Evolutionary conservation across 1,140 invertebrate species (phyloP).

Genomic region (Cydia splendana): DNA sequence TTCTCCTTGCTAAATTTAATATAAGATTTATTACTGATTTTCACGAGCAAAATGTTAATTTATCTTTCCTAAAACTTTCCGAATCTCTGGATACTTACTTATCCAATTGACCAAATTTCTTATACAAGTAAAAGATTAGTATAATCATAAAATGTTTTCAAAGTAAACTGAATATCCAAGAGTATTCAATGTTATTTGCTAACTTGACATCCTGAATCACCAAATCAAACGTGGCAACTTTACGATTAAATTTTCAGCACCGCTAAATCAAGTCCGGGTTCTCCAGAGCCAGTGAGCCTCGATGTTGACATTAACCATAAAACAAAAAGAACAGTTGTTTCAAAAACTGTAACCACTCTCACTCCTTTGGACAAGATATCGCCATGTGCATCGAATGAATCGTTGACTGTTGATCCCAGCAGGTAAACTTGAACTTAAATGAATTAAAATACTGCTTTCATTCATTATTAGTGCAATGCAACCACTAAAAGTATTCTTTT

Average conservation of each 20-base stretch:
- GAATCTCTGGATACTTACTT: too few species aligned
- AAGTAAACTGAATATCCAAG: too few species aligned
- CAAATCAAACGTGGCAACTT: neutral
- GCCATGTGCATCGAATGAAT: slow-evolving; percentile 90
- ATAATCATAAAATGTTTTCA: too few species aligned
- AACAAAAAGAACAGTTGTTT: slow-evolving; percentile 54
- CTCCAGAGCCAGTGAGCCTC: slow-evolving; percentile 69
- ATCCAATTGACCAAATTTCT: too few species aligned
- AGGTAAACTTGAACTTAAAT: slow-evolving; percentile 53
- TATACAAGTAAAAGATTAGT: too few species aligned
- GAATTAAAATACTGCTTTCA: neutral
- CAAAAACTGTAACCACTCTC: slow-evolving; percentile 60
- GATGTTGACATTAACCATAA: slow-evolving; percentile 57
- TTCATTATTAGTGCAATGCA: neutral
- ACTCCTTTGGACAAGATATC: slow-evolving; percentile 79
- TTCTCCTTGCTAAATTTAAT: neutral
- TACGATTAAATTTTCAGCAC: slow-evolving; percentile 57
- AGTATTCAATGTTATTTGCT: too few species aligned
- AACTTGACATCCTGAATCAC: neutral
- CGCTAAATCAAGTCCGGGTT: slow-evolving; percentile 80
- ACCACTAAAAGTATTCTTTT: slow-evolving; percentile 28
- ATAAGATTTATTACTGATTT: neutral
- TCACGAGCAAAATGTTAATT: neutral
- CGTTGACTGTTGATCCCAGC: slow-evolving; percentile 86
- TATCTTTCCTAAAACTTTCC: too few species aligned